Evolutionary conservation across 1,140 invertebrate genomes (phyloP), one percentile per base, ranked within the genome.

Genomic region (Ips nitidus): DNA sequence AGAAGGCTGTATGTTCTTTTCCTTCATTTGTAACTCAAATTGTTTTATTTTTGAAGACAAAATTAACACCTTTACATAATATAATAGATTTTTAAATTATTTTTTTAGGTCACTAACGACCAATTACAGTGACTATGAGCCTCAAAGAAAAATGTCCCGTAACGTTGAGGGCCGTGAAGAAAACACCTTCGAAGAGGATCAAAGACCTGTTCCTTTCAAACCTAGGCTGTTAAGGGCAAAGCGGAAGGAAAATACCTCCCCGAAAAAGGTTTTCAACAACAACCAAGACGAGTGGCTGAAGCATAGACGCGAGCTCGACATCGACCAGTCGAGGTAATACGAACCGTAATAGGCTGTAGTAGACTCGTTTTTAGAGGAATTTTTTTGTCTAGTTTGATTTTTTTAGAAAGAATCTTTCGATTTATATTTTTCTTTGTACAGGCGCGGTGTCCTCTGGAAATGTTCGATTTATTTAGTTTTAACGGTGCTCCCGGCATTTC

Each of bases 201-300:
- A 75, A 47, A 76, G 73, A 67, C 74, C 69, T 1, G 62, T 66
- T 7, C 78, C 75, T 5, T 79, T 79, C 57, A 76, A 76, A 61
- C 78, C 78, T n/a, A 55, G 78, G 41, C 64, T 78, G 39, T 67
- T 80, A 4, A 63, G 79, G 57, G 72, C 75, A 22, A 80, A 80
- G 58, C 73, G 72, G 57, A 77, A 79, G 72, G 73, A 80, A 22
- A 73, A 62, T 53, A 61, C 45, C n/a, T 66, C 63, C 50, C 71
- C 72, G 58, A 73, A 75, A 70, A 62, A 67, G 57, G 50, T 70
- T 42, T 62, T 73, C 60, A 77, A 77, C 69, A 80, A 78, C 70
- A 78, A 78, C 67, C 77, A 79, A 63, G 75, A 76, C 55, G 77
- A 78, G 45, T 79, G 77, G 78, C 70, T 75, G 36, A 78, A 75